phyloP scores from a whole-genome alignment of 2,113 vertebrate species.

The Periophthalmodon schlosseri region DNA sequence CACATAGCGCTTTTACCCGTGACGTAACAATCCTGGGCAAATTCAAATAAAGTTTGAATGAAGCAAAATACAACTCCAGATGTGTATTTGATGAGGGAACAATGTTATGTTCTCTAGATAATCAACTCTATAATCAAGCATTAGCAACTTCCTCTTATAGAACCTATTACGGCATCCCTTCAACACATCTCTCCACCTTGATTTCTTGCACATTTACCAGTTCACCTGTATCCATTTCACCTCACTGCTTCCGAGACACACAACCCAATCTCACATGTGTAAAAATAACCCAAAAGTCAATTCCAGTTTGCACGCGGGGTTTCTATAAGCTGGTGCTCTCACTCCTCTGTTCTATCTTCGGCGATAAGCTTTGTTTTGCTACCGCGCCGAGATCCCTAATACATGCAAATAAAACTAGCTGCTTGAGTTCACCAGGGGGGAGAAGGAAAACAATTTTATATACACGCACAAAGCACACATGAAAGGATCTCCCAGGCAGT shows the following conservation, averaged over 20 bases:
- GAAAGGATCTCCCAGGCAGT: constrained; percentile 29
- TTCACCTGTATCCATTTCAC: constrained; percentile 36
- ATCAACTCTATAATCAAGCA: constrained; percentile 21
- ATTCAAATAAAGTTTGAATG: too few species aligned
- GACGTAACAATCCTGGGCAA: too few species aligned
- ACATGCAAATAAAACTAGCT: constrained; percentile 47
- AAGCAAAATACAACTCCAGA: too few species aligned
- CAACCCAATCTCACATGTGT: constrained; percentile 21
- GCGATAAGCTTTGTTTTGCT: constrained; percentile 50
- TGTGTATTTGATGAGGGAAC: too few species aligned
- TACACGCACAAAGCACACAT: constrained; percentile 29
- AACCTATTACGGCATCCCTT: constrained; percentile 20
- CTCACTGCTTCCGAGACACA: constrained; percentile 21
- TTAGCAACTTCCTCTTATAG: constrained; percentile 9
- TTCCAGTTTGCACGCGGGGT: constrained; percentile 18
- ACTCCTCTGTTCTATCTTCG: constrained; percentile 43
- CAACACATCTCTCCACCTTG: constrained; percentile 26
- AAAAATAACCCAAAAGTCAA: constrained; percentile 25
- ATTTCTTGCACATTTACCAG: constrained; percentile 29
- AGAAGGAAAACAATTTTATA: constrained; percentile 42
- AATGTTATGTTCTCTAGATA: background rate
- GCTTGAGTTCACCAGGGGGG: constrained; percentile 33
- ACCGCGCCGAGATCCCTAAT: constrained; percentile 32
- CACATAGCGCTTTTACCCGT: too few species aligned
- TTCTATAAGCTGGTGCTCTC: constrained; percentile 18